phyloP scores from a whole-genome alignment of 2,888 invertebrate genomes.

The Pterobdella sp. region DNA sequence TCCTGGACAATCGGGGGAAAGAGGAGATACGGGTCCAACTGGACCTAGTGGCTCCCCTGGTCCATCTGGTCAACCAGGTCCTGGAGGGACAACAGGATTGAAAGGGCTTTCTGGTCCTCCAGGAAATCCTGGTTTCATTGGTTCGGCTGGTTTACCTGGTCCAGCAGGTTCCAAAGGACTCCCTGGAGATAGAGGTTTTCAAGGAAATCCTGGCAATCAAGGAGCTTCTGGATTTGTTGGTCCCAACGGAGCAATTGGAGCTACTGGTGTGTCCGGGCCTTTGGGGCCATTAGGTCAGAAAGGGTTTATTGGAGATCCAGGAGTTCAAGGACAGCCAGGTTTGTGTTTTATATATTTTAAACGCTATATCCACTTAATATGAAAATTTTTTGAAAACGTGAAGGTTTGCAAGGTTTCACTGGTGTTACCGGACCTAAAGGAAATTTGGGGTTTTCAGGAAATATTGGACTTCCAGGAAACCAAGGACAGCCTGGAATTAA shows the following conservation, averaged over 20 bases:
- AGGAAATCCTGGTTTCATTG: conserved; percentile 19
- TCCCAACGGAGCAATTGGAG: conserved; percentile 22
- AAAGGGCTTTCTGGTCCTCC: conserved; percentile 26
- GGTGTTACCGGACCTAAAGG: conserved; percentile 30
- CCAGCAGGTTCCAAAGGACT: conserved; percentile 24
- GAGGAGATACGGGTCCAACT: background rate
- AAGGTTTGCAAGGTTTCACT: conserved; percentile 26
- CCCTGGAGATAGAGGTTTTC: conserved; percentile 24
- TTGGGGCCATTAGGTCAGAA: conserved; percentile 30
- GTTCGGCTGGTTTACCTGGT: conserved; percentile 25
- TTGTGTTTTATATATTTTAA: background rate
- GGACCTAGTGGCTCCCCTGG: conserved; percentile 5
- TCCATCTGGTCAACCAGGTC: conserved; percentile 12
- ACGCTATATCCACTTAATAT: background rate
- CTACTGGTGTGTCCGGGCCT: conserved; percentile 30
- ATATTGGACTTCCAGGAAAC: conserved; percentile 1
- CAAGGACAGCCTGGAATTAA: conserved; percentile 19
- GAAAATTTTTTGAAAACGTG: conserved; percentile 15
- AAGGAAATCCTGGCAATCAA: conserved; percentile 25
- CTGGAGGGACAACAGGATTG: conserved; percentile 22
- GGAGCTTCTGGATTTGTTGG: conserved; percentile 13
- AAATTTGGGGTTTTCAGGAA: conserved; percentile 15
- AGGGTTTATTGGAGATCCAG: conserved; percentile 29
- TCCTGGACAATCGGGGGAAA: conserved; percentile 10
- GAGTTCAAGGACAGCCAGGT: conserved; percentile 32